A percentile compares a stretch with the other conserved stretches of the same genome.
phyloP scores from a whole-genome alignment of 2,888 invertebrate genomes.

The Melanchra persicariae region DNA sequence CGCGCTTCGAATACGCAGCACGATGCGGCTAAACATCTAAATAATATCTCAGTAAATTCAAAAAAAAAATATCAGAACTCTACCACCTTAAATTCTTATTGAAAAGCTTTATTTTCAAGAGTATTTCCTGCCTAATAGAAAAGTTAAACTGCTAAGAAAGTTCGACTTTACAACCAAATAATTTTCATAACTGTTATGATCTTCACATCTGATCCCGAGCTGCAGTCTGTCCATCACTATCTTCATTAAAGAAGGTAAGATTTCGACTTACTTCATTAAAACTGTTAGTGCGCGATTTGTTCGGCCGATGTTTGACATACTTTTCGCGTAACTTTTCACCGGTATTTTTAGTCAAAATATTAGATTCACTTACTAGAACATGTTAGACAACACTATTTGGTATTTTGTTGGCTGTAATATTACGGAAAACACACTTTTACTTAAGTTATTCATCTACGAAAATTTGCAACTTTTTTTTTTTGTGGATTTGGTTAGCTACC shows the following conservation, averaged over 20 bases:
- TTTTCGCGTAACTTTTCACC: constrained; percentile 26
- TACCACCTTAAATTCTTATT: neutral
- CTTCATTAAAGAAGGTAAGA: constrained; percentile 71
- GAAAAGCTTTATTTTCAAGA: constrained; percentile 32
- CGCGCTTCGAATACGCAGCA: constrained; percentile 39
- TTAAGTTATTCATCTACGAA: no score
- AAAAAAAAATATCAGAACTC: neutral
- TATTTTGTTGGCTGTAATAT: neutral
- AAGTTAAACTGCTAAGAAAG: constrained; percentile 70
- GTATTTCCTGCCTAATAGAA: constrained; percentile 52
- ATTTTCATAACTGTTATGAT: constrained; percentile 68
- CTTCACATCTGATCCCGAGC: constrained; percentile 68
- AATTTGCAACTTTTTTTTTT: neutral
- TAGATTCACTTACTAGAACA: neutral
- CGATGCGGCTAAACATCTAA: constrained; percentile 20
- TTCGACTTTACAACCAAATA: constrained; percentile 65
- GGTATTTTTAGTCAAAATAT: constrained; percentile 4
- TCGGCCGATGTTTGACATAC: constrained; percentile 39
- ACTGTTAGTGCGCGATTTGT: constrained; percentile 45
- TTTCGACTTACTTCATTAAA: constrained; percentile 68
- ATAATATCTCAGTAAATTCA: constrained; percentile 4
- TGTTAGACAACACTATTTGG: neutral
- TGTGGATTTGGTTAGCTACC: neutral
- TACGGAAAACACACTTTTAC: neutral
- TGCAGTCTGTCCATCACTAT: constrained; percentile 63